phyloP scores from a whole-genome alignment of 2,888 invertebrate genomes.

The Gastracanthus pulcherrimus region DNA sequence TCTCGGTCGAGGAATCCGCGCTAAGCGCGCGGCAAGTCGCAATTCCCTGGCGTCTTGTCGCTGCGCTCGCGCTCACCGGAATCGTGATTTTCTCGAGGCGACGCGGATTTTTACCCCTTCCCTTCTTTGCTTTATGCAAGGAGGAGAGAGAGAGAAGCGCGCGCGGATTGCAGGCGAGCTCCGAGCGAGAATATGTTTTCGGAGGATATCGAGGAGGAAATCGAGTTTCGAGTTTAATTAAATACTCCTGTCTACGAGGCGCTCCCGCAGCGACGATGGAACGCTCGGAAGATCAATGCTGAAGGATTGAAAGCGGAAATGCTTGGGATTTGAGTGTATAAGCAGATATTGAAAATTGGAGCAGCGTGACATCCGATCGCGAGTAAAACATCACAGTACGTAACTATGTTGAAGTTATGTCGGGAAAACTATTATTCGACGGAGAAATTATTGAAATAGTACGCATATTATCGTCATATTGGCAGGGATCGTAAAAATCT shows the following conservation, averaged over 20 bases:
- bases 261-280: neutral
- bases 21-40: neutral
- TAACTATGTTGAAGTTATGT: no score
- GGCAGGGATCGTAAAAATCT: no score
- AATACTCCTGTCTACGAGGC: neutral
- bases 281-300: neutral
- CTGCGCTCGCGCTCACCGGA: neutral
- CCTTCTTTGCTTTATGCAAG: neutral
- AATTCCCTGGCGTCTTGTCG: conserved; percentile 48
- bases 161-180: neutral
- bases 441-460: no score
- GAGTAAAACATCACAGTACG: no score
- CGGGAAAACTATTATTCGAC: no score
- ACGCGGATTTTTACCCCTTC: conserved; percentile 15
- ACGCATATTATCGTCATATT: no score
- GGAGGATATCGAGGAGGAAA: neutral
- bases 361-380: no score
- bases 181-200: conserved; percentile 9
- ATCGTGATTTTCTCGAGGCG: conserved; percentile 32
- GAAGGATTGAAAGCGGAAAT: no score
- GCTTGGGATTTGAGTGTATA: no score
- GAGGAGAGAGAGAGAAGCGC: neutral
- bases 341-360: no score
- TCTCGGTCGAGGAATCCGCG: conserved; percentile 30
- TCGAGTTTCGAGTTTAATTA: conserved; percentile 42